Conservation (phyloP, 2,113 vertebrate species). For the Willisornis vidua region DNA sequence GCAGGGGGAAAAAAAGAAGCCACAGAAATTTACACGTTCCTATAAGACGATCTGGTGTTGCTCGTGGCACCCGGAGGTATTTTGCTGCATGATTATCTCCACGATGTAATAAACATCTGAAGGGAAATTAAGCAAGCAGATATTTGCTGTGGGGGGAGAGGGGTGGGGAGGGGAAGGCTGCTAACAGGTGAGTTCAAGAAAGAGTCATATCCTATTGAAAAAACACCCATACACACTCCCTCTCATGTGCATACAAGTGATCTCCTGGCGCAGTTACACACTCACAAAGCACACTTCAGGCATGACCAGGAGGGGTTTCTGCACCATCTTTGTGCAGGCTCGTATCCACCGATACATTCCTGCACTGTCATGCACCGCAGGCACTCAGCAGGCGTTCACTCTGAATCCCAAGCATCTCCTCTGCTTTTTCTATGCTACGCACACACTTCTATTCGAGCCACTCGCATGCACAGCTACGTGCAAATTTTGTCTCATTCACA, state of each 20-base stretch:
- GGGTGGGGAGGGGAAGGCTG: constrained; percentile 21
- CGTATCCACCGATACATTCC: not conserved
- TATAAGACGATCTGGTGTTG: constrained; percentile 51
- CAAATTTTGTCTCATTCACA: constrained; percentile 53
- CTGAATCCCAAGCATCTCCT: constrained; percentile 53
- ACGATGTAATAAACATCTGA: constrained; percentile 60
- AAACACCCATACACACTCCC: not conserved
- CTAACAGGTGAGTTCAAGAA: constrained; percentile 66
- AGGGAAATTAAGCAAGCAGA: constrained; percentile 48
- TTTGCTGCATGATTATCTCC: constrained; percentile 55
- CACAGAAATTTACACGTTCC: constrained; percentile 14
- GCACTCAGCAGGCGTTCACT: not conserved
- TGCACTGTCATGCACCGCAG: constrained; percentile 56
- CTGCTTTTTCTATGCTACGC: constrained; percentile 30
- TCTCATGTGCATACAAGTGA: not conserved
- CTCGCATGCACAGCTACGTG: constrained; percentile 11
- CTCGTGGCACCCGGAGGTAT: constrained; percentile 40
- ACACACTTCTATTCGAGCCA: not conserved
- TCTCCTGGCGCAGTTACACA: not conserved
- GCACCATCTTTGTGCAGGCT: constrained; percentile 49
- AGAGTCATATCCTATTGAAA: constrained; percentile 42
- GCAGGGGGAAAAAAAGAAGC: not conserved
- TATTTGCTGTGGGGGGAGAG: constrained; percentile 8
- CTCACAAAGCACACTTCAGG: not conserved
- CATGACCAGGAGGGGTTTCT: constrained; percentile 26